These are phyloP conservation scores for Tetragonula carbonaria DNA, from an alignment of 2,888 invertebrate genomes.

Conservation along the genomic window DNA sequence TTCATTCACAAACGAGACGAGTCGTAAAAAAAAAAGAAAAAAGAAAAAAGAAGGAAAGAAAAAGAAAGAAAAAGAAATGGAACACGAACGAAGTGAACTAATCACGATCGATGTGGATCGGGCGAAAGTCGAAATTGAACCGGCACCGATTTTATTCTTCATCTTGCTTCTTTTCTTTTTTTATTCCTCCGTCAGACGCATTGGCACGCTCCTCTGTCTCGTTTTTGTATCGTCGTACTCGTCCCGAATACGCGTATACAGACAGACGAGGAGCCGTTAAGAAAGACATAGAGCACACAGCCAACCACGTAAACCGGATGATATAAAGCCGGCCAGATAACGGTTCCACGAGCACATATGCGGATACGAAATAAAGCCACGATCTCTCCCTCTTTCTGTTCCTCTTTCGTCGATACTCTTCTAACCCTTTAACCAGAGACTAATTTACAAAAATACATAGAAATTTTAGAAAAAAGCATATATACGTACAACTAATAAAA, in stretches of 20 bases:
- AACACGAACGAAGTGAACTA: slow-evolving; percentile 16
- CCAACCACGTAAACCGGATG: slow-evolving; percentile 59
- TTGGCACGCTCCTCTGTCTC: slow-evolving; percentile 29
- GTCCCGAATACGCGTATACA: slow-evolving; percentile 41
- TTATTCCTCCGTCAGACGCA: slow-evolving; percentile 23
- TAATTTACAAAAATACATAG: neutral
- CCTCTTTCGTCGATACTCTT: slow-evolving; percentile 14
- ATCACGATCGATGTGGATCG: slow-evolving; percentile 23
- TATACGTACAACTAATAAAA: neutral
- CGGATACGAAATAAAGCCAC: slow-evolving; percentile 54
- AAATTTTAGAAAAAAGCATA: neutral
- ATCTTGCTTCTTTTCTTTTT: slow-evolving; percentile 3
- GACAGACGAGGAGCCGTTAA: slow-evolving; percentile 55
- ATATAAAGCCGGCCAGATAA: slow-evolving; percentile 81
- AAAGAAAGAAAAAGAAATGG: neutral
- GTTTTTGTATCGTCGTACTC: slow-evolving; percentile 45
- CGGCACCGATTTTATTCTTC: slow-evolving; percentile 22
- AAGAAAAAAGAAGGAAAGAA: neutral
- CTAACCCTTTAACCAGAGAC: slow-evolving; percentile 30
- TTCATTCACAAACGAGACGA: neutral
- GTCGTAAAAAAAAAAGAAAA: neutral
- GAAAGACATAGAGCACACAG: slow-evolving; percentile 62
- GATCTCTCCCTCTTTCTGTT: slow-evolving; percentile 38
- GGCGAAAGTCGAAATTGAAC: slow-evolving; percentile 45
- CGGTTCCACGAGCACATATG: slow-evolving; percentile 71